Evolutionary conservation across 2,797 vertebrate species (phyloP).

Genomic region (Myotis planiceps): DNA sequence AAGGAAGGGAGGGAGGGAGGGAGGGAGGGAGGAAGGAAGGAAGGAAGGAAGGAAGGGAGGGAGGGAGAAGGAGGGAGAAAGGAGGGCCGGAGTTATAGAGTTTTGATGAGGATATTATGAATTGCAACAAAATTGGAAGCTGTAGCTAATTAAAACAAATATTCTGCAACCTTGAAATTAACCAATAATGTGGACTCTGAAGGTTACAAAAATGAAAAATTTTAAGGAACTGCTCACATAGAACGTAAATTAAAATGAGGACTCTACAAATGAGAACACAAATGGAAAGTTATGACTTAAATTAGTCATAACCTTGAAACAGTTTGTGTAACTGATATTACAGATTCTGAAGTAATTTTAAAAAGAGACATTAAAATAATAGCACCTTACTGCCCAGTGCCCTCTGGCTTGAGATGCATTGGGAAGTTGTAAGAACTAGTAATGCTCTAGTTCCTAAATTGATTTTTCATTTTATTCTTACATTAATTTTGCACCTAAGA

Average conservation of each 20-base stretch:
- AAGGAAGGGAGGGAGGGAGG: neutral
- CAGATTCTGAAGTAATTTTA: neutral
- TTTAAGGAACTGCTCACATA: neutral
- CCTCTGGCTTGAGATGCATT: neutral
- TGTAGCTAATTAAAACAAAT: constrained; percentile 25
- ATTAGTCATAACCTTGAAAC: neutral
- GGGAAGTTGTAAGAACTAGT: neutral
- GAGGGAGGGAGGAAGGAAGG: too few species aligned
- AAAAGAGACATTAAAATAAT: neutral
- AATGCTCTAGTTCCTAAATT: neutral
- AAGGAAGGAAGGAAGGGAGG: neutral
- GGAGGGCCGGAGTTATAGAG: neutral
- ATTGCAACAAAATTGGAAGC: neutral
- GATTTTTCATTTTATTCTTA: neutral
- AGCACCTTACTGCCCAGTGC: neutral
- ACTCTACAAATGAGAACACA: neutral
- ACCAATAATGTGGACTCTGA: neutral
- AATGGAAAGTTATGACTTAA: neutral
- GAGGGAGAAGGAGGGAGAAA: neutral
- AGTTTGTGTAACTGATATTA: neutral
- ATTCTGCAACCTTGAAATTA: neutral
- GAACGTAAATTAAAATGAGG: neutral
- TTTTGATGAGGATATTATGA: constrained; percentile 19
- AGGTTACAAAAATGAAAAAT: neutral
- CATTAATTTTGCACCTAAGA: neutral